phyloP scores from a whole-genome alignment of 2,113 vertebrate species.

The Malurus cyaneus region DNA sequence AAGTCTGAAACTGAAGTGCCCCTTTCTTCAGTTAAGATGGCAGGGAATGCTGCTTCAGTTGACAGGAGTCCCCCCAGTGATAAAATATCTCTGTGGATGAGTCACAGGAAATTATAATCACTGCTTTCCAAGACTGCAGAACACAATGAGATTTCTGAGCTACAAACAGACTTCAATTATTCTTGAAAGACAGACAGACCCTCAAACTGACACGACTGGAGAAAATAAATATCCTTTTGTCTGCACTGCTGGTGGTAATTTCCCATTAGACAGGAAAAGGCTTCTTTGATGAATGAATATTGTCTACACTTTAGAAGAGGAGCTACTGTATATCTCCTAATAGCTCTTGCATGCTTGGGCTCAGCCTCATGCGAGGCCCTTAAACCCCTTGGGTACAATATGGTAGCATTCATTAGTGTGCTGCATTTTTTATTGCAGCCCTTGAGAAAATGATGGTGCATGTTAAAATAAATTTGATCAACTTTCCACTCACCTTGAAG shows the following conservation, averaged over 20 bases:
- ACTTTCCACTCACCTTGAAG: conserved; percentile 43
- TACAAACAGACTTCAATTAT: conserved; percentile 51
- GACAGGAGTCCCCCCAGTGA: not conserved
- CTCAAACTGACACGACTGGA: not conserved
- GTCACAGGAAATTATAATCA: conserved; percentile 46
- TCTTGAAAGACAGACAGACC: conserved; percentile 42
- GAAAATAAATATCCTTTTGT: conserved; percentile 62
- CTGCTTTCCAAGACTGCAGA: conserved; percentile 2
- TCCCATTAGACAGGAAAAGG: conserved; percentile 54
- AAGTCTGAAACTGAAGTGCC: not conserved
- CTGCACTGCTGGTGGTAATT: conserved; percentile 48
- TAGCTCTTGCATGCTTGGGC: conserved; percentile 2
- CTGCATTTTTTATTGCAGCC: not conserved
- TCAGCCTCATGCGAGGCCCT: not conserved
- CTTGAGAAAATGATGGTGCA: not conserved
- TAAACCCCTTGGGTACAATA: not conserved
- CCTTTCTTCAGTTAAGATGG: not conserved
- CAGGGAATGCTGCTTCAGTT: not conserved
- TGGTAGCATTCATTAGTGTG: not conserved
- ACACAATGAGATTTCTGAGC: conserved; percentile 48
- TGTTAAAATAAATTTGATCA: not conserved
- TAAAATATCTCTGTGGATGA: conserved; percentile 3
- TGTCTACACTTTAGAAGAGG: conserved; percentile 33
- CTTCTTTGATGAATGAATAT: conserved; percentile 50
- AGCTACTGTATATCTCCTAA: conserved; percentile 45